Base-by-base conservation (phyloP, 2,888 invertebrate species). In the Saturnia japonica region DNA sequence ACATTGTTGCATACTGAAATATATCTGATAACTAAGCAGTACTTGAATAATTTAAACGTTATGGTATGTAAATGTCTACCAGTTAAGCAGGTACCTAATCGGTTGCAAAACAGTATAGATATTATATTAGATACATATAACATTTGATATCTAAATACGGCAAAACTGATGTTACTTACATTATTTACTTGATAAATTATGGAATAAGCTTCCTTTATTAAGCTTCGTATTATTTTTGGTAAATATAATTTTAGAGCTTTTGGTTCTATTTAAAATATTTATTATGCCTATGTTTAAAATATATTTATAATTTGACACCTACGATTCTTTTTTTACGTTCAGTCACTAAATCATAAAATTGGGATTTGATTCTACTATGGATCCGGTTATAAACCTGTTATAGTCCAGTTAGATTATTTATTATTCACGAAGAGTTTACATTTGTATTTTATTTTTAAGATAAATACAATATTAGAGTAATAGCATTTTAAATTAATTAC, bases 41-140 rank as follows among this genome's bases (percentile, higher is more conserved):
- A 71, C 42, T 47, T 67, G 51, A 54, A 70, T 70, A 70, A 51
- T 47, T 70, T 70, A 74, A 77, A 71, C 75, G 78, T 81, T 78
- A 76, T 77, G 77, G 77, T 76, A 79, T 81, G 79, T 70, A 74
- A 81, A 81, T 78, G 71, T 66, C 68, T 76, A 76, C 73, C 70
- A 64, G 75, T 72, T 71, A 68, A 70, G 73, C 74, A 67, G 71
- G 70, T 74, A 75, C 62, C 72, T 75, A 74, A 76, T 75, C 68
- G 62, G 71, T 77, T 77, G 76, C 73, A 72, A 75, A 76, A 74
- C 71, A 64, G 68, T 34, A 34, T n/a, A n/a, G n/a, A n/a, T n/a
- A n/a, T n/a, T n/a, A n/a, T n/a, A n/a, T n/a, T 66, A 72, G 72
- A 69, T 68, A 67, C n/a, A 64, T n/a, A 66, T n/a, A 62, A 69